Conservation (phyloP, 2,888 invertebrate species). For the Meteorus colon region DNA sequence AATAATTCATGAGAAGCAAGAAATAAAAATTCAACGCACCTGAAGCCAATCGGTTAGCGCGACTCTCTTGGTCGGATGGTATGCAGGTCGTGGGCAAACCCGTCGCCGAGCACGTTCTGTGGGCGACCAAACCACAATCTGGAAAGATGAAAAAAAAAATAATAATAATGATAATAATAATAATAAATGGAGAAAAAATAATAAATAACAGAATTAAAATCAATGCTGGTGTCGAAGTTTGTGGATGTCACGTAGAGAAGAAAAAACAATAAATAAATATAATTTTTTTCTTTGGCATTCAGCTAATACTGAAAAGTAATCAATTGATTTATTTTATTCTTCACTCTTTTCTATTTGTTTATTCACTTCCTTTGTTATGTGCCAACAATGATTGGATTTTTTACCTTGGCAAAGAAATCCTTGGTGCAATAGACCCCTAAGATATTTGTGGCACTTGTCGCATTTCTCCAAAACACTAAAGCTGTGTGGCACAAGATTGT, state of each 20-base stretch:
- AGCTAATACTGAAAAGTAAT: not conserved
- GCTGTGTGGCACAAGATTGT: conserved; percentile 78
- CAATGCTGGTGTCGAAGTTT: conserved; percentile 26
- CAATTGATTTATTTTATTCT: not conserved
- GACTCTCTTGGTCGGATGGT: conserved; percentile 67
- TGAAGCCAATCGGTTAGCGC: conserved; percentile 66
- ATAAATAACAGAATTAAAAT: conserved; percentile 26
- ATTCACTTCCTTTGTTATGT: not conserved
- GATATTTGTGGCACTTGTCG: conserved; percentile 83
- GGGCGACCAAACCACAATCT: conserved; percentile 83
- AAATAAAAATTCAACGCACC: conserved; percentile 58
- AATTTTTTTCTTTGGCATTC: not conserved
- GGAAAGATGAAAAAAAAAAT: conserved; percentile 53
- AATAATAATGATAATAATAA: conserved; percentile 37
- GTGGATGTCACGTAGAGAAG: not conserved
- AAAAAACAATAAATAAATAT: not conserved
- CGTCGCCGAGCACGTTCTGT: conserved; percentile 81
- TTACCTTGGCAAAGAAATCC: conserved; percentile 81
- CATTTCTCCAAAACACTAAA: conserved; percentile 82
- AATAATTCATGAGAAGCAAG: conserved; percentile 4
- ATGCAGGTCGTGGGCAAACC: conserved; percentile 77
- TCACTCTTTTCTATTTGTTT: not conserved
- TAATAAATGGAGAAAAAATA: not conserved
- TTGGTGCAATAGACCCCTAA: conserved; percentile 82
- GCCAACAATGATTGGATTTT: not conserved